These are phyloP conservation scores for Caenorhabditis remanei DNA, from an alignment of 1,140 invertebrate species.

Conservation along the genomic window DNA sequence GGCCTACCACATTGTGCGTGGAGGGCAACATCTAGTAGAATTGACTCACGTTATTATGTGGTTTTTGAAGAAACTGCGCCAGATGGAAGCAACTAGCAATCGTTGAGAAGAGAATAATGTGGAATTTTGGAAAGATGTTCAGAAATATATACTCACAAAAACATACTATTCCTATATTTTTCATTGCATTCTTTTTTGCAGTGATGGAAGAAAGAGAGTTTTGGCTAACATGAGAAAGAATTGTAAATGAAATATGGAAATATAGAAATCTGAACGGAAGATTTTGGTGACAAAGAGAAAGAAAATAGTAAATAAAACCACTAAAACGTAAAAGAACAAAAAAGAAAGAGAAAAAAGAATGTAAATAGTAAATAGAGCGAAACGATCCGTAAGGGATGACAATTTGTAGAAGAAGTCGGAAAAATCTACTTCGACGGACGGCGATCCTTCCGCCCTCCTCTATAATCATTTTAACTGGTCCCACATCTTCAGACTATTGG, in stretches of 20 bases:
- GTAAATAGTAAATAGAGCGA: conserved; percentile 3
- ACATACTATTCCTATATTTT: conserved; percentile 19
- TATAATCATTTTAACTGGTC: conserved; percentile 55
- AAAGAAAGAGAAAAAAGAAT: conserved; percentile 3
- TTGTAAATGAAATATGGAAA: conserved; percentile 17
- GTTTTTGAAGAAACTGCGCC: not conserved
- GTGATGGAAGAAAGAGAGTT: not conserved
- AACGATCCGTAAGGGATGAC: conserved; percentile 14
- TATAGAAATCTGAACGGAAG: not conserved
- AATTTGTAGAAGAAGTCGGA: not conserved
- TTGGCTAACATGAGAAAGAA: not conserved
- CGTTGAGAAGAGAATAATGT: not conserved
- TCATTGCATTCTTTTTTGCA: not conserved
- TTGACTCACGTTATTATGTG: conserved; percentile 19
- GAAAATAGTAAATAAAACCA: conserved; percentile 37
- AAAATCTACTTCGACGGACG: not conserved
- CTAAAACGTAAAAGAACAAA: conserved; percentile 34
- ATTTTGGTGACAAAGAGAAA: not conserved
- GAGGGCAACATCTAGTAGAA: not conserved
- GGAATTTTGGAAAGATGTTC: not conserved
- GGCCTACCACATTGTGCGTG: no score
- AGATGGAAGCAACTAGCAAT: conserved; percentile 14
- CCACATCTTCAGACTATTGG: conserved; percentile 31
- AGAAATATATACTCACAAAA: conserved; percentile 42
- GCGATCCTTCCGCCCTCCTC: not conserved